These are phyloP conservation scores for Ciconia stormi DNA, from an alignment of 2,113 vertebrate species.

Conservation along the genomic window DNA sequence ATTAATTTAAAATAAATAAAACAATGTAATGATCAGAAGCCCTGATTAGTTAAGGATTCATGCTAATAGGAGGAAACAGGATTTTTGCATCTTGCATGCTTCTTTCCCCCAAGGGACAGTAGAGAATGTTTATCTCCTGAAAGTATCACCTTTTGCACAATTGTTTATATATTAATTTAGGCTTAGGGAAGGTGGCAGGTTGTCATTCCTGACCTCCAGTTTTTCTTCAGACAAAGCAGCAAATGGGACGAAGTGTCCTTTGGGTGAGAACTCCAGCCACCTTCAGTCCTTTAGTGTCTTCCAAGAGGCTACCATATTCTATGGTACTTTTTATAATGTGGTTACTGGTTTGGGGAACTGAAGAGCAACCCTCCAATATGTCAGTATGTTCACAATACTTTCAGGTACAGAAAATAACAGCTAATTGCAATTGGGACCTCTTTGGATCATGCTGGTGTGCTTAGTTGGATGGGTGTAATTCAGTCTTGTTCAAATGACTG, in stretches of 20 bases:
- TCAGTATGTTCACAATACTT: neutral
- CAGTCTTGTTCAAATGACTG: conserved; percentile 2
- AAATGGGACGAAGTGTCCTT: neutral
- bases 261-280: neutral
- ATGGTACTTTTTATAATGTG: neutral
- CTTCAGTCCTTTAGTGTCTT: neutral
- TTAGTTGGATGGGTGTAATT: conserved; percentile 21
- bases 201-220: neutral
- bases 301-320: neutral
- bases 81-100: neutral
- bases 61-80: neutral
- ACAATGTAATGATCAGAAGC: neutral
- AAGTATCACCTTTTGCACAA: neutral
- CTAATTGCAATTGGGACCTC: neutral
- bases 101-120: neutral
- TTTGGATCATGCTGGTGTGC: neutral
- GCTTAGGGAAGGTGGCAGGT: neutral
- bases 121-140: neutral
- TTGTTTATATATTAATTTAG: neutral
- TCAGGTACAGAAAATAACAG: neutral
- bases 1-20: neutral
- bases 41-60: neutral
- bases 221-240: neutral
- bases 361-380: neutral
- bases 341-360: neutral